phyloP scores from a whole-genome alignment of 2,113 vertebrate genomes.

The Elgaria multicarinata region DNA sequence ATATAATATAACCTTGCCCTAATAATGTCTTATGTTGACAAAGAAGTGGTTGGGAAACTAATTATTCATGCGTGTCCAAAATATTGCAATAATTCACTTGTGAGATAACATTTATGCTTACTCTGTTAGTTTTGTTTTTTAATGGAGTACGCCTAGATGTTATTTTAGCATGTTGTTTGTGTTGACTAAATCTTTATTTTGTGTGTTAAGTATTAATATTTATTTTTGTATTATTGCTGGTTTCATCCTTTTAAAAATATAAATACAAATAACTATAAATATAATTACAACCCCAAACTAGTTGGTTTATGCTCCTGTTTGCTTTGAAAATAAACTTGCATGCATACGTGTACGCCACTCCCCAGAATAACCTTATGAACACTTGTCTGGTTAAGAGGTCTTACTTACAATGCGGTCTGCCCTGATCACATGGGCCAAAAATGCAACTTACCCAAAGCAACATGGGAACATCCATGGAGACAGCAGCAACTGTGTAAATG shows the following conservation, averaged over 20 bases:
- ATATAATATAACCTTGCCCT: background rate
- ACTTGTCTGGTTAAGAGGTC: background rate
- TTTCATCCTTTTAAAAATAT: background rate
- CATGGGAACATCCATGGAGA: background rate
- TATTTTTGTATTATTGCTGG: background rate
- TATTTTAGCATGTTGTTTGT: background rate
- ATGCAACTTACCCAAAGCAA: background rate
- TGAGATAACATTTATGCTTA: background rate
- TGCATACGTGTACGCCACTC: background rate
- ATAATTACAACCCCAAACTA: background rate
- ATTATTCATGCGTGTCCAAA: background rate
- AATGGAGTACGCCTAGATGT: background rate
- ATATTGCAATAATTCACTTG: background rate
- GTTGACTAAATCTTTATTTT: too few relatives aligned
- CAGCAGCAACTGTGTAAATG: background rate
- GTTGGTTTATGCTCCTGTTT: conserved; percentile 1
- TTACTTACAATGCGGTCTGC: background rate
- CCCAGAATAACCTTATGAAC: background rate
- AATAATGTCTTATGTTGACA: background rate
- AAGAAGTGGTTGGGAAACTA: background rate
- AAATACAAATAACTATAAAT: background rate
- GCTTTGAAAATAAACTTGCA: background rate
- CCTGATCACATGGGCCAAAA: background rate
- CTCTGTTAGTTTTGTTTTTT: background rate
- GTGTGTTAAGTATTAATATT: background rate